phyloP scores from a whole-genome alignment of 30 jellyfish, hydroid and myxozoan species.

The Clytia hemisphaerica region DNA sequence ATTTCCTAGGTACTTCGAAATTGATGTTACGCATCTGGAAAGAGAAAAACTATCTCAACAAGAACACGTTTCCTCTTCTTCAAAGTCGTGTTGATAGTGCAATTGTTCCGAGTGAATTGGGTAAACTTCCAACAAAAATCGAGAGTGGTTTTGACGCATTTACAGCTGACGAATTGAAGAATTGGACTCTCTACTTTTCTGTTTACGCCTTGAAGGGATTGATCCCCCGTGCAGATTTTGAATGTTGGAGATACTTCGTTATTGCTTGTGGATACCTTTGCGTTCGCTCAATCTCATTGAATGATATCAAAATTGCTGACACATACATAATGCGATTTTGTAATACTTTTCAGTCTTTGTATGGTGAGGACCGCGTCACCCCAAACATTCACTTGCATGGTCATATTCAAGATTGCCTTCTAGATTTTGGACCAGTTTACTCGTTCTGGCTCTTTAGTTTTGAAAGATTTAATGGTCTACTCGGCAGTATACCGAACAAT shows the following conservation, averaged over 20 bases:
- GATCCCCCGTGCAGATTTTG: not conserved
- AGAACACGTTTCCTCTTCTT: not conserved
- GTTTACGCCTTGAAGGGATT: not conserved
- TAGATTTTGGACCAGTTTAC: conserved; percentile 1
- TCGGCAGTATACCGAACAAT: not conserved
- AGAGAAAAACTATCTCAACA: not conserved
- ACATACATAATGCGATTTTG: not conserved
- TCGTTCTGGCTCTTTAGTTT: not conserved
- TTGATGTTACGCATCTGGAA: not conserved
- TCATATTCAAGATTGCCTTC: not conserved
- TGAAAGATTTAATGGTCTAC: not conserved
- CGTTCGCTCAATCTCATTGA: not conserved
- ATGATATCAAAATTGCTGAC: not conserved
- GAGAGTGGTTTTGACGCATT: not conserved
- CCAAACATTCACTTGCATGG: conserved; percentile 5
- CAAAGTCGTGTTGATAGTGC: not conserved
- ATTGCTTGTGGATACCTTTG: not conserved
- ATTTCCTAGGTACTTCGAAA: conserved; percentile 2
- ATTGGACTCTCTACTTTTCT: not conserved
- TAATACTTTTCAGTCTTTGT: not conserved
- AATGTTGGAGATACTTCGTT: not conserved
- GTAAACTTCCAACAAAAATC: not conserved
- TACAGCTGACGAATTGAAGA: conserved; percentile 6
- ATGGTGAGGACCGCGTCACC: not conserved
- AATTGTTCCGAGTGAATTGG: not conserved